These are phyloP conservation scores for Atherix ibis DNA, from an alignment of 2,888 invertebrate genomes.

Conservation along the genomic window DNA sequence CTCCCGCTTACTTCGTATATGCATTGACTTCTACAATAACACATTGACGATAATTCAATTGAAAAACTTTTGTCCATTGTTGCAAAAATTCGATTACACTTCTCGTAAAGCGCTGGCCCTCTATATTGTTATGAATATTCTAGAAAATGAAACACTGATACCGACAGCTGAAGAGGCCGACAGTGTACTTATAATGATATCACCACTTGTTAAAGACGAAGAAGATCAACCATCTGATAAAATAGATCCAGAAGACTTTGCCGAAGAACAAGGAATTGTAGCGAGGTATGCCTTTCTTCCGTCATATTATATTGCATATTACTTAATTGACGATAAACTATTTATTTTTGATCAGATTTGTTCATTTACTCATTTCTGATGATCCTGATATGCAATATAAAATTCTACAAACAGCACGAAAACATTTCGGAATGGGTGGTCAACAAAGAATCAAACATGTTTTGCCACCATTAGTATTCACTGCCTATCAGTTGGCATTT, in stretches of 20 bases:
- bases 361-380: conserved; percentile 68
- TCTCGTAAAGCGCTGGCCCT: conserved; percentile 75
- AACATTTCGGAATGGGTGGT: conserved; percentile 83
- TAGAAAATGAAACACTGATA: conserved; percentile 79
- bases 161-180: conserved; percentile 81
- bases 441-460: conserved; percentile 75
- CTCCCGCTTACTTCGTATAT: conserved; percentile 82
- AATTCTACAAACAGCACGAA: conserved; percentile 76
- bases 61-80: conserved; percentile 70
- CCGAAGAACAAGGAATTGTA: conserved; percentile 87
- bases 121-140: conserved; percentile 75
- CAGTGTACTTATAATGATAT: conserved; percentile 59
- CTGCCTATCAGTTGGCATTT: conserved; percentile 78
- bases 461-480: conserved; percentile 86
- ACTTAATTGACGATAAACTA: not conserved
- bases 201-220: conserved; percentile 75
- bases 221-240: conserved; percentile 51
- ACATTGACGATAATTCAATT: conserved; percentile 74
- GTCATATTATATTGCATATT: not conserved
- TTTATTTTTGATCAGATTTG: conserved; percentile 38
- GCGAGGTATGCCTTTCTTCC: conserved; percentile 38
- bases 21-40: conserved; percentile 89
- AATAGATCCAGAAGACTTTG: conserved; percentile 82
- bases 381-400: conserved; percentile 76
- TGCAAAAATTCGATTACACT: conserved; percentile 75